Evolutionary conservation across 2,113 vertebrate genomes (phyloP), one percentile per base, ranked within the genome.

Genomic region (Martes martes): DNA sequence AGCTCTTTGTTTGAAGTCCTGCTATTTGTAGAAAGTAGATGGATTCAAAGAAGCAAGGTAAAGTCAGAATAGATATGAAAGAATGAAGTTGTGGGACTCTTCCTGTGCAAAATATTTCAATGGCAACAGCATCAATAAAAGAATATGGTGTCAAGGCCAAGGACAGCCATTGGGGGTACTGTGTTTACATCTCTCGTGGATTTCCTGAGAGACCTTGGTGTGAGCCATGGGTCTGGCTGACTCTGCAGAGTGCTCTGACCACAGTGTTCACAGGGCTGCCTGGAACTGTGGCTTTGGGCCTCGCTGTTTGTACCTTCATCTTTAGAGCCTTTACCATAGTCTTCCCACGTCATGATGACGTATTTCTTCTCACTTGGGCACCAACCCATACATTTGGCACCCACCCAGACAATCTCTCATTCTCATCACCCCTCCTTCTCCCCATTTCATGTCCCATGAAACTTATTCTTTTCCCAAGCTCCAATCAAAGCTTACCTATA

Each of bases 1-100:
- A 55, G 65, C 24, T 93, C 7, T 81, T 85, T 76, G 63, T 93
- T 55, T 80, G 45, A 93, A 89, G 14, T 65, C 21, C 24, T 79
- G 67, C 59, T 65, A 67, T 50, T 83, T 89, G 39, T 73, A 79
- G 33, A 79, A 82, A 79, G 23, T 28, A 5, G 4, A 24, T 28
- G 6, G 65, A 71, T 91, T 85, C 24, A 80, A 63, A 86, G 42
- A 79, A 73, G 7, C 69, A 61, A 4, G 2, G 19, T 81, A 4
- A 7, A 26, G 26, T 86, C 59, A 92, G 71, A 82, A 63, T 52
- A 76, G 9, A 6, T 18, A 82, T 63, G 47, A 69, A 4, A n/a
- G 63, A 69, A 6, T 31, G 63, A 89, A 4, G 26, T 61, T 31
- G 14, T 4, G 24, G 15, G 36, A 52, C 59, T 79, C 59, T 59